Conservation (phyloP, 1,140 invertebrate genomes). For the Adoxophyes honmai region DNA sequence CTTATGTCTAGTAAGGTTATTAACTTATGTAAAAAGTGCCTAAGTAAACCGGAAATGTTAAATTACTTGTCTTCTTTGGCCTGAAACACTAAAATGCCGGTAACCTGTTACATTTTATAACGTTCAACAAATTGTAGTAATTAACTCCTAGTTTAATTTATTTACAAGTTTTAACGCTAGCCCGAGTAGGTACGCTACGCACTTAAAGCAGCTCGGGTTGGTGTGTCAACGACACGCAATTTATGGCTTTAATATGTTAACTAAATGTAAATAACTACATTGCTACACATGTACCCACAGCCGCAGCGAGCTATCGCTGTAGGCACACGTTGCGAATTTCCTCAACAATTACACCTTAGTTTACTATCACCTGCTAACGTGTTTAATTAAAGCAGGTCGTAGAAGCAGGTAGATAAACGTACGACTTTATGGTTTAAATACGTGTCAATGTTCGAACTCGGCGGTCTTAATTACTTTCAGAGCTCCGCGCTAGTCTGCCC, state of each 20-base stretch:
- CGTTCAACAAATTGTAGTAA: constrained; percentile 7
- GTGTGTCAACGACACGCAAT: constrained; percentile 46
- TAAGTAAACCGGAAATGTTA: too few relatives aligned
- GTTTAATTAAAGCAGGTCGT: constrained; percentile 15
- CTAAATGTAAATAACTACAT: constrained; percentile 51
- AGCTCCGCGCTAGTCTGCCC: neutral
- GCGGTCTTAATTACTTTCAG: constrained; percentile 3
- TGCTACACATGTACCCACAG: constrained; percentile 21
- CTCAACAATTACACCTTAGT: constrained; percentile 1
- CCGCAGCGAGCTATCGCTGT: neutral
- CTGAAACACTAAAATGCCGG: neutral
- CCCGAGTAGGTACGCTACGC: constrained; percentile 6
- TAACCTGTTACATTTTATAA: constrained; percentile 3
- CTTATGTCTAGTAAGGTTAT: too few relatives aligned
- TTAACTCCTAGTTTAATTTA: constrained; percentile 12
- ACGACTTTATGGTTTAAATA: constrained; percentile 10
- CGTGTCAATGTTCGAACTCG: neutral
- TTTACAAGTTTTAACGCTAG: constrained; percentile 3
- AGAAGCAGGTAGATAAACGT: constrained; percentile 9
- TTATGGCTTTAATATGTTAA: constrained; percentile 65
- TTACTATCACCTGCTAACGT: constrained; percentile 4
- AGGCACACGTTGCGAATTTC: constrained; percentile 19
- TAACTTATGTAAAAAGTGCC: too few relatives aligned
- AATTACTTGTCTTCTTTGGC: too few relatives aligned
- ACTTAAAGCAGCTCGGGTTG: constrained; percentile 29